Evolutionary conservation across 2,888 invertebrate species (phyloP).

Genomic region (Drepana falcataria): DNA sequence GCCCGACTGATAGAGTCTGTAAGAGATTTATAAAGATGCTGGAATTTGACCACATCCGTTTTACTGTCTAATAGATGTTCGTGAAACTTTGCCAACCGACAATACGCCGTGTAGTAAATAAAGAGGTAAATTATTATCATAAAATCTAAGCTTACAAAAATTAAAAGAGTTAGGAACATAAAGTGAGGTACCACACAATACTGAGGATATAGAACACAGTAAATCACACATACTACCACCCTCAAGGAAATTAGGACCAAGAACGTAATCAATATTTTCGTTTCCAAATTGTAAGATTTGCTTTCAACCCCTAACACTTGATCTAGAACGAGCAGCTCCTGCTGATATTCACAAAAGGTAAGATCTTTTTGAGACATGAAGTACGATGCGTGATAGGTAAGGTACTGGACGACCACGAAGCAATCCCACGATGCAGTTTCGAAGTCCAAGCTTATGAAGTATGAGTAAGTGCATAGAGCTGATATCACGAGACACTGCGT

Average conservation of each 20-base stretch:
- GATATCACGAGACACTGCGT: background rate
- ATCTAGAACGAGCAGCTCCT: slow-evolving; percentile 5
- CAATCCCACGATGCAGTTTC: background rate
- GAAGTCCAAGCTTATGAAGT: background rate
- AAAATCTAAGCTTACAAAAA: slow-evolving; percentile 7
- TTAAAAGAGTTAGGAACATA: slow-evolving; percentile 1
- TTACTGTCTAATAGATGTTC: slow-evolving; percentile 1
- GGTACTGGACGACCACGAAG: background rate
- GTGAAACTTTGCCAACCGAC: slow-evolving; percentile 7
- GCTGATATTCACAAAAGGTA: background rate
- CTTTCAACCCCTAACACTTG: background rate
- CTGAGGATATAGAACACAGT: background rate
- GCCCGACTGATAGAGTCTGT: slow-evolving; percentile 9
- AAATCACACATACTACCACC: background rate
- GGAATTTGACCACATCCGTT: slow-evolving; percentile 3
- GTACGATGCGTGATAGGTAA: background rate
- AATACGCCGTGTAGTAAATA: slow-evolving; percentile 8
- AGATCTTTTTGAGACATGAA: background rate
- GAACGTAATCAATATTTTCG: slow-evolving; percentile 1
- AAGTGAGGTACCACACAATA: slow-evolving; percentile 3
- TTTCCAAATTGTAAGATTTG: slow-evolving; percentile 1
- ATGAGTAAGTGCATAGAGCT: background rate
- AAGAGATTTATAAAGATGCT: slow-evolving; percentile 9
- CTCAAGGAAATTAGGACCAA: background rate
- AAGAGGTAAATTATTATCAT: slow-evolving; percentile 10